phyloP scores from a whole-genome alignment of 2,113 vertebrate species.

The Carettochelys insculpta region DNA sequence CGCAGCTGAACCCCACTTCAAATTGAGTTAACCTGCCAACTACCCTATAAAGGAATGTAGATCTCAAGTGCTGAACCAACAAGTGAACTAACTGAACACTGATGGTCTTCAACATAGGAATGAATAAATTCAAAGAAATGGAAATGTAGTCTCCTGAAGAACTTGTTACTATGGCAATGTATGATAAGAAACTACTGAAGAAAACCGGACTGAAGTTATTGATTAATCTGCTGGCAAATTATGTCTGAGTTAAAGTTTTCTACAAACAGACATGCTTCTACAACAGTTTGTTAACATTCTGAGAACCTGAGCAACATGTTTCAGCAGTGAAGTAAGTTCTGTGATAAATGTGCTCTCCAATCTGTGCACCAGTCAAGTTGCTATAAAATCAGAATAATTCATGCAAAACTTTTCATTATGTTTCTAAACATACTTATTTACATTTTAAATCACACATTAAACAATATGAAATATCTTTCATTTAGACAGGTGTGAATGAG shows the following conservation, averaged over 20 bases:
- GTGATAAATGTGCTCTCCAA: slow-evolving; percentile 81
- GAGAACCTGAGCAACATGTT: slow-evolving; percentile 61
- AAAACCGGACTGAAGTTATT: slow-evolving; percentile 65
- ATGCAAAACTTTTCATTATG: slow-evolving; percentile 79
- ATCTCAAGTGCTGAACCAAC: neutral
- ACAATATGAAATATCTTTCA: slow-evolving; percentile 82
- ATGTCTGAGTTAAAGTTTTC: slow-evolving; percentile 71
- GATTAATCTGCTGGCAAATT: slow-evolving; percentile 69
- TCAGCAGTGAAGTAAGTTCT: slow-evolving; percentile 71
- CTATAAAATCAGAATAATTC: slow-evolving; percentile 82
- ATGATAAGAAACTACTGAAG: slow-evolving; percentile 41
- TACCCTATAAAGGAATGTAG: fast-evolving
- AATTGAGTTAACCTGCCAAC: neutral
- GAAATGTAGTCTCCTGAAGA: slow-evolving; percentile 59
- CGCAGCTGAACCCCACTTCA: neutral
- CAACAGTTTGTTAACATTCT: slow-evolving; percentile 72
- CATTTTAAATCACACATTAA: slow-evolving; percentile 82
- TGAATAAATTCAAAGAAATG: slow-evolving; percentile 40
- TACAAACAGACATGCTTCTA: slow-evolving; percentile 54
- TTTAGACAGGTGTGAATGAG: slow-evolving; percentile 80
- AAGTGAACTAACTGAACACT: neutral
- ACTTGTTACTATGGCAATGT: slow-evolving; percentile 68
- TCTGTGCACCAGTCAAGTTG: slow-evolving; percentile 76
- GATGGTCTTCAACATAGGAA: neutral
- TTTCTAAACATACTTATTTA: slow-evolving; percentile 85